Percentiles rank a stretch among this genome's conserved stretches.
phyloP scores from a whole-genome alignment of 2,797 vertebrate genomes.

The Enteromius trimaculatus region DNA sequence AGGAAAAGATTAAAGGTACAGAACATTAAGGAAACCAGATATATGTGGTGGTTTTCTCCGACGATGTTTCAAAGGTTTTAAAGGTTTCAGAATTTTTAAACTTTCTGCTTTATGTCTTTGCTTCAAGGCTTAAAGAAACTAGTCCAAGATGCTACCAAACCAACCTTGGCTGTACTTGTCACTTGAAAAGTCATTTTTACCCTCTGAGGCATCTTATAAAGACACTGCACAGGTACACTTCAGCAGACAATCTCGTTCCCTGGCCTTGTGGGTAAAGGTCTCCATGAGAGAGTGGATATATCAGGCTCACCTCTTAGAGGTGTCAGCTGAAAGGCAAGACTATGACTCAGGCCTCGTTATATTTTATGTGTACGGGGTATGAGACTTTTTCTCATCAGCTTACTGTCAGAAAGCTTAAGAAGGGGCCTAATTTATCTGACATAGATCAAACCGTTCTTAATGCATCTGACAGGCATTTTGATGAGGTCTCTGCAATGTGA shows the following conservation, averaged over 20 bases:
- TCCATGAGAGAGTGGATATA: constrained; percentile 33
- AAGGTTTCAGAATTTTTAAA: constrained; percentile 1
- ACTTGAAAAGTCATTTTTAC: constrained; percentile 37
- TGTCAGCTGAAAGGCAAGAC: constrained; percentile 52
- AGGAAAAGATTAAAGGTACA: background rate
- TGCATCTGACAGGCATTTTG: constrained; percentile 70
- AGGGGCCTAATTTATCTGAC: constrained; percentile 72
- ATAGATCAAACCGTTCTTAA: constrained; percentile 70
- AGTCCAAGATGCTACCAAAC: background rate
- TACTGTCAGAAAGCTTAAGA: constrained; percentile 67
- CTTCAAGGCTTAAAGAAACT: background rate
- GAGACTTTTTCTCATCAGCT: constrained; percentile 66
- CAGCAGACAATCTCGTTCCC: constrained; percentile 37
- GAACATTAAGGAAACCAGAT: background rate
- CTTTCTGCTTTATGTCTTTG: background rate
- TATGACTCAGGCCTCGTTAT: constrained; percentile 61
- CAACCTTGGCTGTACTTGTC: constrained; percentile 23
- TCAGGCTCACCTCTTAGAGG: constrained; percentile 42
- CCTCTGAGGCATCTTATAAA: constrained; percentile 18
- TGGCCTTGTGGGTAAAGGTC: constrained; percentile 33
- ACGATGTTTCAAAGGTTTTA: background rate
- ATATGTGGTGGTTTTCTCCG: background rate
- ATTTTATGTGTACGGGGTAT: constrained; percentile 64
- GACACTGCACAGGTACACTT: constrained; percentile 28
- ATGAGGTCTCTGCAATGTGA: constrained; percentile 70